These are phyloP conservation scores for Sarcophilus harrisii DNA, from an alignment of 2,797 vertebrate genomes.

Conservation along the genomic window DNA sequence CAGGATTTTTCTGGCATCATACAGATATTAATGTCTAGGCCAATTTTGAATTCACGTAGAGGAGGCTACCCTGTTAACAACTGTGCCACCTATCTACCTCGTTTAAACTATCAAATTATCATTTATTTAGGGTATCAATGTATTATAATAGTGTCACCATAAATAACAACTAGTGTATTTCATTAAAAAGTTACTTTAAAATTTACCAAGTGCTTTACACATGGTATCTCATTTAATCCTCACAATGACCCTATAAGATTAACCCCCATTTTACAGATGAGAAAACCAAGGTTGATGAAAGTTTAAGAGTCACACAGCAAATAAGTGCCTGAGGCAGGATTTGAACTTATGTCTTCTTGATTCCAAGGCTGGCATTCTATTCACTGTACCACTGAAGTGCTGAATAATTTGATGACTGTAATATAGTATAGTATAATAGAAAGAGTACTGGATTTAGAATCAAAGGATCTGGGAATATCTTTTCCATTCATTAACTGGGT, in stretches of 20 bases:
- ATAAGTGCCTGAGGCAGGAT: neutral
- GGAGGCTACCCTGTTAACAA: neutral
- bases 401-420: neutral
- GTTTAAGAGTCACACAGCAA: neutral
- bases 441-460: neutral
- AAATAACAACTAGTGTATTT: neutral
- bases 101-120: neutral
- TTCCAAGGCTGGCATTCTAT: neutral
- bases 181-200: neutral
- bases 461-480: neutral
- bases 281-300: neutral
- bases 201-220: neutral
- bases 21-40: neutral
- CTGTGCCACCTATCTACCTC: neutral
- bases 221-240: neutral
- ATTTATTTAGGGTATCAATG: neutral
- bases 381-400: neutral
- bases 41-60: neutral
- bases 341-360: neutral
- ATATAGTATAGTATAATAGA: neutral
- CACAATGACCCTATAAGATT: neutral
- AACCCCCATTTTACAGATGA: neutral
- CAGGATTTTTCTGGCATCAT: neutral
- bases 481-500: neutral
- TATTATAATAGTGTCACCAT: neutral